These are phyloP conservation scores for Urocyon cinereoargenteus DNA, from an alignment of 2,797 vertebrate genomes.

Conservation along the genomic window DNA sequence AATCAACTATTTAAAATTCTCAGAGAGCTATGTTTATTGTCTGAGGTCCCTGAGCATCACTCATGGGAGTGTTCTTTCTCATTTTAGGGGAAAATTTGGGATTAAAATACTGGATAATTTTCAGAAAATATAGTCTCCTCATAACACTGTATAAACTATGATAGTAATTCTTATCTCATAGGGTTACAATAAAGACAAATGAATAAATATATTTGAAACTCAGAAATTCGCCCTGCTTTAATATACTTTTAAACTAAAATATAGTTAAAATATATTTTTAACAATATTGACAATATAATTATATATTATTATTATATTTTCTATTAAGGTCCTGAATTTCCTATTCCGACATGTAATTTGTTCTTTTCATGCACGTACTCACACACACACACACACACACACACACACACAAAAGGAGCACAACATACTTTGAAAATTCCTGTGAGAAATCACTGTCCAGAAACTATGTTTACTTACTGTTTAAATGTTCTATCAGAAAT, in stretches of 20 bases:
- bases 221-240: neutral
- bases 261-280: neutral
- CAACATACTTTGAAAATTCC: neutral
- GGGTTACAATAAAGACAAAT: neutral
- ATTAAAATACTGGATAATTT: neutral
- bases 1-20: neutral
- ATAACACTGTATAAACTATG: neutral
- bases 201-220: neutral
- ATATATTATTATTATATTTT: neutral
- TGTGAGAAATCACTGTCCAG: neutral
- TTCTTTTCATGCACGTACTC: no score
- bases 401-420: neutral
- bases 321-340: neutral
- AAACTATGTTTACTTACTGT: neutral
- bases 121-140: neutral
- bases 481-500: neutral
- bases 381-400: no score
- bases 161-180: neutral
- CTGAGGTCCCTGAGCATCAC: neutral
- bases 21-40: neutral
- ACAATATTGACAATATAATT: neutral
- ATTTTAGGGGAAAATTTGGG: neutral
- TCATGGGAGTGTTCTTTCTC: neutral
- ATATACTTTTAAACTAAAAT: no score
- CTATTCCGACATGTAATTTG: neutral